phyloP scores from a whole-genome alignment of 2,888 invertebrate genomes.

The Dolichomitus sp. region DNA sequence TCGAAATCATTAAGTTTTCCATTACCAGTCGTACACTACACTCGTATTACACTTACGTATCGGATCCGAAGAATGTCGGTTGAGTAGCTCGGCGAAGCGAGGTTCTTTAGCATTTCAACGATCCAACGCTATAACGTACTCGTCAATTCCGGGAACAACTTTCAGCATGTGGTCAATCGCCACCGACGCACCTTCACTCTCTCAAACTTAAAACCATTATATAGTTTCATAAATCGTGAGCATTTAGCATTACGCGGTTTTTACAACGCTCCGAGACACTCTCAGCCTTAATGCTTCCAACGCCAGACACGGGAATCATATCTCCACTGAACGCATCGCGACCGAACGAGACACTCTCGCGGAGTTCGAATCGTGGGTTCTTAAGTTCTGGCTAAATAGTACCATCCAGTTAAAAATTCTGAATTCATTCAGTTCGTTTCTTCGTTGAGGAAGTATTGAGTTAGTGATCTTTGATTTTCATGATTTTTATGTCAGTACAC shows the following conservation, averaged over 20 bases:
- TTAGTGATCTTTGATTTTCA: background rate
- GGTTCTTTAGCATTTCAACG: conserved; percentile 27
- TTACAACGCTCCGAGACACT: conserved; percentile 68
- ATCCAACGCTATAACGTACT: conserved; percentile 1
- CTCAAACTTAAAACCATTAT: conserved; percentile 74
- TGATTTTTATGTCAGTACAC: background rate
- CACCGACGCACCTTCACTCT: conserved; percentile 25
- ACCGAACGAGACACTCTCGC: background rate
- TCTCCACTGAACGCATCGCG: conserved; percentile 50
- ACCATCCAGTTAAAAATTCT: background rate
- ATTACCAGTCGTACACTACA: conserved; percentile 19
- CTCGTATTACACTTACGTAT: conserved; percentile 48
- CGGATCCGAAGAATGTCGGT: conserved; percentile 61
- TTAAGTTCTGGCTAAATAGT: background rate
- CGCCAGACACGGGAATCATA: conserved; percentile 65
- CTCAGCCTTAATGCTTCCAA: conserved; percentile 72
- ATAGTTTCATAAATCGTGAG: conserved; percentile 75
- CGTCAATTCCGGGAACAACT: conserved; percentile 25
- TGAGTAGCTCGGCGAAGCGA: conserved; percentile 37
- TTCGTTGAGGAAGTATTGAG: background rate
- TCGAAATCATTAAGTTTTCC: conserved; percentile 41
- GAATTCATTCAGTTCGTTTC: background rate
- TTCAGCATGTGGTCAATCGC: conserved; percentile 6
- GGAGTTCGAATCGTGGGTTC: background rate
- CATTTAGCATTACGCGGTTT: conserved; percentile 76